phyloP scores from a whole-genome alignment of 2,888 invertebrate genomes.

The Stenoptilia bipunctidactyla region DNA sequence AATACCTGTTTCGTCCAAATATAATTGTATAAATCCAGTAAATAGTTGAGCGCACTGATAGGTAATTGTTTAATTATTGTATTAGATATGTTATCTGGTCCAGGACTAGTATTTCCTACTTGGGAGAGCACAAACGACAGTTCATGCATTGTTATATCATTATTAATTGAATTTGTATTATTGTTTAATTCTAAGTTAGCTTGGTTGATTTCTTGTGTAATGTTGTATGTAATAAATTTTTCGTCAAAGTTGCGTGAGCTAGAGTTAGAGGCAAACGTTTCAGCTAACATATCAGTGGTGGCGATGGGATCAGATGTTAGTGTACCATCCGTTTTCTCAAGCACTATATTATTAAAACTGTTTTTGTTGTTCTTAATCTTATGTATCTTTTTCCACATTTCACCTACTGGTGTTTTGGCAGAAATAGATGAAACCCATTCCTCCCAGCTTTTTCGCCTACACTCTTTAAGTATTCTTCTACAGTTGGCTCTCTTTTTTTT shows the following conservation, averaged over 20 bases:
- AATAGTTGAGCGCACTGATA: conserved; percentile 5
- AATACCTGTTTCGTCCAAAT: conserved; percentile 11
- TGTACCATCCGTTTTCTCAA: no score
- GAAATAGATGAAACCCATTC: conserved; percentile 7
- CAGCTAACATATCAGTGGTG: conserved; percentile 4
- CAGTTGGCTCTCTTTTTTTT: no score
- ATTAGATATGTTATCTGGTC: conserved; percentile 12
- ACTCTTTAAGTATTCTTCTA: conserved; percentile 6
- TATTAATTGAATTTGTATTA: conserved; percentile 6
- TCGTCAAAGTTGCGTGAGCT: no score
- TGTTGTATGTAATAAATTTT: no score
- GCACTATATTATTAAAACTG: no score
- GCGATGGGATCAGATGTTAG: no score
- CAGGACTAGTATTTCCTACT: conserved; percentile 9
- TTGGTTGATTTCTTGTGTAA: background rate
- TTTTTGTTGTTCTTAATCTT: background rate
- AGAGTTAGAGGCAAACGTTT: conserved; percentile 9
- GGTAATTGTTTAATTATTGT: conserved; percentile 13
- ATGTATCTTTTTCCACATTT: conserved; percentile 8
- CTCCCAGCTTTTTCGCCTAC: conserved; percentile 5
- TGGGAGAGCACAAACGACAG: conserved; percentile 5
- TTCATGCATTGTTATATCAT: conserved; percentile 8
- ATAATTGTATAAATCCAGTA: conserved; percentile 5
- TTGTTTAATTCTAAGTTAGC: background rate
- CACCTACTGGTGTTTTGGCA: conserved; percentile 5